Percentiles rank a stretch among this genome's conserved stretches.
phyloP scores from a whole-genome alignment of 2,888 invertebrate species.

The Hybos culiciformis region DNA sequence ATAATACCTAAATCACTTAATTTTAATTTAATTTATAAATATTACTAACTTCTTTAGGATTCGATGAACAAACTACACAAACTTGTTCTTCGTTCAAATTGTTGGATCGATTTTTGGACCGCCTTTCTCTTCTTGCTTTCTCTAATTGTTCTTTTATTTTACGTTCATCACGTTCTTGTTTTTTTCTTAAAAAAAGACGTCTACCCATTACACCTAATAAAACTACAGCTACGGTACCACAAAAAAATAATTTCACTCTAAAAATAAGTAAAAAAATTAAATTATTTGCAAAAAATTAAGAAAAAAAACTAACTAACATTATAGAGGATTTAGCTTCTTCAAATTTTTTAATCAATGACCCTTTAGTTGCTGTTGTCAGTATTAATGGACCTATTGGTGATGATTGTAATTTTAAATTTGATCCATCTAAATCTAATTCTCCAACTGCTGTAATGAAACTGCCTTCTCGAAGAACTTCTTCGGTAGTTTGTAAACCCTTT shows the following conservation, averaged over 20 bases:
- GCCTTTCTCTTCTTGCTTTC: constrained; percentile 48
- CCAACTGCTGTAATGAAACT: constrained; percentile 70
- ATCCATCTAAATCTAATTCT: constrained; percentile 53
- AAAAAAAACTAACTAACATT: constrained; percentile 37
- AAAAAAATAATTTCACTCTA: constrained; percentile 42
- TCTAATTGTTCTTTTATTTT: constrained; percentile 47
- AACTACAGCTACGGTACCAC: constrained; percentile 41
- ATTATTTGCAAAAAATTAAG: not conserved
- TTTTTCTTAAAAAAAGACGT: constrained; percentile 39
- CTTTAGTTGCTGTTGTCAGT: constrained; percentile 64
- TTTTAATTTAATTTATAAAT: not conserved
- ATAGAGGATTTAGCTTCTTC: constrained; percentile 56
- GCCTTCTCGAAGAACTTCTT: constrained; percentile 72
- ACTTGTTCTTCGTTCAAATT: constrained; percentile 50
- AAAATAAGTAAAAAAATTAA: constrained; percentile 12
- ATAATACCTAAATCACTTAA: not conserved
- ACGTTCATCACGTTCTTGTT: constrained; percentile 43
- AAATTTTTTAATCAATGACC: constrained; percentile 57
- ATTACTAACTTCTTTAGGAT: constrained; percentile 60
- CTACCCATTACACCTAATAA: constrained; percentile 41
- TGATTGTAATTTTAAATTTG: constrained; percentile 55
- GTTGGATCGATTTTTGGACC: constrained; percentile 45
- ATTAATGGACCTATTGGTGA: constrained; percentile 61
- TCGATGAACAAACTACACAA: constrained; percentile 75
- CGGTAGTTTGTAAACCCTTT: constrained; percentile 74